Conservation (phyloP, 2,888 invertebrate genomes). For the Microctonus aethiopoides region DNA sequence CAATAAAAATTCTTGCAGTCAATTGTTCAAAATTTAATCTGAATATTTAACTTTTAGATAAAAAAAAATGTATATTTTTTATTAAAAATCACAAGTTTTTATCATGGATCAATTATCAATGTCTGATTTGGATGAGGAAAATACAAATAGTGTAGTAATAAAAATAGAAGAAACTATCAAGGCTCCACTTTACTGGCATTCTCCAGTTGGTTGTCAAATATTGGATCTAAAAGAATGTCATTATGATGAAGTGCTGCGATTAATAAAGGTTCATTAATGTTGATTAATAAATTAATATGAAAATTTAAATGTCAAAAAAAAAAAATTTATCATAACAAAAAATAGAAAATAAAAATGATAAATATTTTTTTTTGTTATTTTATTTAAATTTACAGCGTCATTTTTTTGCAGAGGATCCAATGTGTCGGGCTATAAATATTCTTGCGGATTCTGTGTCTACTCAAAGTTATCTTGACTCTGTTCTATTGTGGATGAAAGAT, state of each 20-base stretch:
- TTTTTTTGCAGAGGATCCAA: constrained; percentile 54
- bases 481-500: constrained; percentile 55
- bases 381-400: constrained; percentile 49
- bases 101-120: neutral
- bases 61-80: constrained; percentile 10
- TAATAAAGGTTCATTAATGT: constrained; percentile 53
- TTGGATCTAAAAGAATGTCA: constrained; percentile 52
- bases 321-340: no score
- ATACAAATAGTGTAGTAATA: constrained; percentile 40
- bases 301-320: no score
- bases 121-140: constrained; percentile 7
- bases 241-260: constrained; percentile 51
- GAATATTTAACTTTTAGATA: neutral
- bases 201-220: constrained; percentile 47
- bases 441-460: constrained; percentile 49
- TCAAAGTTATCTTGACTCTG: constrained; percentile 46
- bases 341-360: neutral
- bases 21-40: neutral
- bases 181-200: constrained; percentile 52
- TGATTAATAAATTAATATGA: neutral
- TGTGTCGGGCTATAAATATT: constrained; percentile 51
- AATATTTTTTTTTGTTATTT: neutral
- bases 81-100: constrained; percentile 1
- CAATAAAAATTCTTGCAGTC: neutral
- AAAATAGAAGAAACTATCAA: constrained; percentile 45